These are phyloP conservation scores for Echiichthys vipera DNA, from an alignment of 2,797 vertebrate genomes.

Conservation along the genomic window DNA sequence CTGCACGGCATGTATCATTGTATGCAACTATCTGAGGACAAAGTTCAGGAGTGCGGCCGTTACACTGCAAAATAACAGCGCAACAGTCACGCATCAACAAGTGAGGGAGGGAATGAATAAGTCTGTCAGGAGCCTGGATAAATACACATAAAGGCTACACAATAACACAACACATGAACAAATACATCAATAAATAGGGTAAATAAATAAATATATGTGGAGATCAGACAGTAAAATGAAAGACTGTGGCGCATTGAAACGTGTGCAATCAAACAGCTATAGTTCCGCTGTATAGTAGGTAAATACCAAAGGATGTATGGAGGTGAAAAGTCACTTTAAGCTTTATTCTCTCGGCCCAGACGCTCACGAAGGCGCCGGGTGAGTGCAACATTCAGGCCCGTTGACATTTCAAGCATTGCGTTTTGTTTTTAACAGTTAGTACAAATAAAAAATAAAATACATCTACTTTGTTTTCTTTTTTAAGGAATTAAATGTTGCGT, in stretches of 20 bases:
- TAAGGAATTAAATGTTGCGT: too few species aligned
- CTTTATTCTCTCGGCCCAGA: background rate
- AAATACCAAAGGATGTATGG: background rate
- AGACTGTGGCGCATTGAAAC: background rate
- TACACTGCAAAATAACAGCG: background rate
- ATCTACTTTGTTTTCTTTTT: too few species aligned
- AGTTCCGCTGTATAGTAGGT: background rate
- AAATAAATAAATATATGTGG: background rate
- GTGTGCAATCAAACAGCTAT: background rate
- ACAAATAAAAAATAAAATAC: background rate
- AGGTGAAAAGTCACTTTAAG: background rate
- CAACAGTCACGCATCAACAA: background rate
- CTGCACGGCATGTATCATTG: background rate
- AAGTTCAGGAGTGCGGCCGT: too few species aligned
- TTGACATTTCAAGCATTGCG: too few species aligned
- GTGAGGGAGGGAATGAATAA: too few species aligned
- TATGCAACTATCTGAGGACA: background rate
- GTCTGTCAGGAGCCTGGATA: too few species aligned
- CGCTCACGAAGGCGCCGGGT: background rate
- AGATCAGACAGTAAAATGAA: background rate
- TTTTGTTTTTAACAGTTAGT: background rate
- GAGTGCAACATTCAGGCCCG: background rate
- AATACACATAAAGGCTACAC: too few species aligned
- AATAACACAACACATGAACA: too few species aligned
- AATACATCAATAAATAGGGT: background rate